phyloP scores from a whole-genome alignment of 2,113 vertebrate genomes.

The Anguilla japonica region DNA sequence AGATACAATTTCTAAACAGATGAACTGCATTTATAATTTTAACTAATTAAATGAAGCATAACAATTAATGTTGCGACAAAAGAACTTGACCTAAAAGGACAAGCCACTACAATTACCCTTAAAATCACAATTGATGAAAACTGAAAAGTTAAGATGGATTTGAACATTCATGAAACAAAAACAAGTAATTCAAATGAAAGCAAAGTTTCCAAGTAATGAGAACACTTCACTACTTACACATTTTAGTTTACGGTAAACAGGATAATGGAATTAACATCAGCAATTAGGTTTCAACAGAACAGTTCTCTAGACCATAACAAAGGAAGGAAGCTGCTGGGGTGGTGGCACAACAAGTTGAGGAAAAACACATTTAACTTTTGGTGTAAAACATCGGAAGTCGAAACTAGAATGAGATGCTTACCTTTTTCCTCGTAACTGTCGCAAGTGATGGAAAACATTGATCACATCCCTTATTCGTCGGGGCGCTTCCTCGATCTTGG shows the following conservation, averaged over 20 bases:
- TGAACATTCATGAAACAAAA: conserved; percentile 69
- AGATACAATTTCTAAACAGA: background rate
- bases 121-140: conserved; percentile 63
- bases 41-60: background rate
- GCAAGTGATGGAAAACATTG: conserved; percentile 94
- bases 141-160: conserved; percentile 74
- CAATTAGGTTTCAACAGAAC: conserved; percentile 28
- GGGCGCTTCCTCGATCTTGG: conserved; percentile 98
- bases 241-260: conserved; percentile 22
- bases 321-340: conserved; percentile 26
- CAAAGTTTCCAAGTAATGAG: conserved; percentile 11
- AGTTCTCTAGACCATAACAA: conserved; percentile 30
- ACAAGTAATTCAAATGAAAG: conserved; percentile 57
- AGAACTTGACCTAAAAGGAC: conserved; percentile 24
- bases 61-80: background rate
- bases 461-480: conserved; percentile 96
- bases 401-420: conserved; percentile 66
- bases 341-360: conserved; percentile 28
- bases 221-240: conserved; percentile 28
- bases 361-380: background rate
- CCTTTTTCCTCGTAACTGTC: conserved; percentile 94
- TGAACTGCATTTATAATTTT: background rate
- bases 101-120: conserved; percentile 62
- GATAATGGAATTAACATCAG: conserved; percentile 25
- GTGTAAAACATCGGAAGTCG: background rate